Conservation (phyloP, 2,113 vertebrate genomes). For the Carassius gibelio region DNA sequence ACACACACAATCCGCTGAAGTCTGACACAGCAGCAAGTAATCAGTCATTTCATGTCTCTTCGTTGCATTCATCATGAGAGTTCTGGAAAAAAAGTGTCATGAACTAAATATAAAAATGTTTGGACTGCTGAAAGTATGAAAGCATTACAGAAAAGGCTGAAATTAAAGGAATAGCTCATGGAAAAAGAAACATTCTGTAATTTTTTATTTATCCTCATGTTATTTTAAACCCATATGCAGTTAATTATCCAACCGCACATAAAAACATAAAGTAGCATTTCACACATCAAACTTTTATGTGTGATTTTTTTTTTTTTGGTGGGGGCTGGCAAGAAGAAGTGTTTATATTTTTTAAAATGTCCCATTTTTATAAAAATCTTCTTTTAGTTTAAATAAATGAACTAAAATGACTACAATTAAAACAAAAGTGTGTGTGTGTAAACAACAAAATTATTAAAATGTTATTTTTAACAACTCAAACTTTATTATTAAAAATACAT, state of each 20-base stretch:
- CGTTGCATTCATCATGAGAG: neutral
- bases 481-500: too few relatives aligned
- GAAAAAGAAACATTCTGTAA: neutral
- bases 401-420: neutral
- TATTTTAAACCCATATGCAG: neutral
- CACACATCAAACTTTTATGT: neutral
- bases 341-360: too few relatives aligned
- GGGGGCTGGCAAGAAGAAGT: too few relatives aligned
- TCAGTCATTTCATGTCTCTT: constrained; percentile 26
- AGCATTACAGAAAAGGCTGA: neutral
- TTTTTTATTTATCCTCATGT: neutral
- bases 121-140: neutral
- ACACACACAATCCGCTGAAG: neutral
- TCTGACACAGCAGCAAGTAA: constrained; percentile 7
- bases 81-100: neutral
- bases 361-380: too few relatives aligned
- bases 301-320: too few relatives aligned
- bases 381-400: neutral
- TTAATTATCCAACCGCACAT: neutral
- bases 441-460: too few relatives aligned
- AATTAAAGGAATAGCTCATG: neutral
- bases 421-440: neutral
- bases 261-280: neutral
- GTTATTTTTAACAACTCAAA: too few relatives aligned
- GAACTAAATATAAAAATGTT: neutral